Percentiles rank a stretch among this genome's conserved stretches.
These are phyloP conservation scores for Epizoanthus ramosus DNA, from an alignment of 92 coral and sea anemone genomes.

Conservation along the genomic window DNA sequence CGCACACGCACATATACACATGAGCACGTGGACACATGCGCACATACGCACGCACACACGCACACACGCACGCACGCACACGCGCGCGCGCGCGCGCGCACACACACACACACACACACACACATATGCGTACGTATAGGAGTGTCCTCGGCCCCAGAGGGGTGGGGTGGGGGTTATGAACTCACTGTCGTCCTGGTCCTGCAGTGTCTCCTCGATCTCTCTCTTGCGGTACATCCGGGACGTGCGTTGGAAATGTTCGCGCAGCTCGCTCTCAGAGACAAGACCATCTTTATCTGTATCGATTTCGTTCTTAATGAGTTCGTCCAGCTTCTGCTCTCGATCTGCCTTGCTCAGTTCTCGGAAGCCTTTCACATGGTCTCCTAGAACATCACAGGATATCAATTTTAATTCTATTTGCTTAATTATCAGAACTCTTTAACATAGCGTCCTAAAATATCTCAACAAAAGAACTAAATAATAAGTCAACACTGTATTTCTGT, in stretches of 20 bases:
- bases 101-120: too few species aligned
- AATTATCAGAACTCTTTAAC: too few species aligned
- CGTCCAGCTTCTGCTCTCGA: constrained; percentile 62
- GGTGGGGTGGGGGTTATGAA: too few species aligned
- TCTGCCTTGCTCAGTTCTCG: constrained; percentile 79
- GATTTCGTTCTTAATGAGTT: constrained; percentile 71
- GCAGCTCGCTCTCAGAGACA: constrained; percentile 79
- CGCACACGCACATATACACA: too few species aligned
- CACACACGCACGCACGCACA: too few species aligned
- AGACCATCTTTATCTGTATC: constrained; percentile 83
- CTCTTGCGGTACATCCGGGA: constrained; percentile 72
- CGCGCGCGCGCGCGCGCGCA: too few species aligned
- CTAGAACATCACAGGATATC: constrained; percentile 35
- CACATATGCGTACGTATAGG: too few species aligned
- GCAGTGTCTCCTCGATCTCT: constrained; percentile 73
- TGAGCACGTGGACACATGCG: too few species aligned
- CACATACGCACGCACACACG: too few species aligned
- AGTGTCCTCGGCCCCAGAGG: too few species aligned
- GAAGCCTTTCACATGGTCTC: constrained; percentile 77
- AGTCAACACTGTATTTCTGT: not conserved
- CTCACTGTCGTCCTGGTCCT: constrained; percentile 81
- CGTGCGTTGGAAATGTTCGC: constrained; percentile 63
- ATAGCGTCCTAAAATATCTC: too few species aligned
- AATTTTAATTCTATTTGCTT: too few species aligned
- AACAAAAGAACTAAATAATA: not conserved